Evolutionary conservation across 2,888 invertebrate species (phyloP), one percentile per base, ranked within the genome.

Genomic region (Platypus cylindrus): DNA sequence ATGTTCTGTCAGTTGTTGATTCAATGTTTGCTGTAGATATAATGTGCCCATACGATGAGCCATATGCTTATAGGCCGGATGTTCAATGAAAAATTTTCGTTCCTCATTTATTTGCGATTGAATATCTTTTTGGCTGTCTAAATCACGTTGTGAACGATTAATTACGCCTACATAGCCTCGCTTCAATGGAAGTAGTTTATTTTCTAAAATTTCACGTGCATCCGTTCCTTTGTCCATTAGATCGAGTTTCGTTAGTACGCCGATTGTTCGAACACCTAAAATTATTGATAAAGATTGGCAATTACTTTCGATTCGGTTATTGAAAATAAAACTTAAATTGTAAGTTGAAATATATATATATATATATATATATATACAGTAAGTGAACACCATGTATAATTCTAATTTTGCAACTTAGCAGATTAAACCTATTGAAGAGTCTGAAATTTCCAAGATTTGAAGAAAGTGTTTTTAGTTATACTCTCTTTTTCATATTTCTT

Each of bases 201-300:
- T 99, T 65, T 98, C 98, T 40, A 98, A 71, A 50, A 98, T 87
- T 49, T 98, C 95, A 37, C 90, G 73, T 2, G 98, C 98, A 67
- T 99, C 98, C 11, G 98, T 98, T 35, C 98, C 98, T 58, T 97
- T 95, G 61, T 99, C 98, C 97, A 99, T 98, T 62, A 99, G 73
- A 70, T 99, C 98, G 50, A 99, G 66, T 64, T 99, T 98, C 32
- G 98, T 99, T 45, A 99, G 87, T 17, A 99, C 98, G 60, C 98
- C 98, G 60, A 99, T 98, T 9, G 98, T 98, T 51, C 98, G 79
- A 23, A 94, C 73, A 63, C 91, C 90, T 86, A 40, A 30, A 42
- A 32, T 23, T n/a, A n/a, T n/a, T n/a, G n/a, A n/a, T n/a, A n/a
- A n/a, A n/a, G n/a, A n/a, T n/a, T n/a, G n/a, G n/a, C n/a, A n/a